Base-by-base conservation (phyloP, 2,797 vertebrate species). In the Hippocampus kuda region DNA sequence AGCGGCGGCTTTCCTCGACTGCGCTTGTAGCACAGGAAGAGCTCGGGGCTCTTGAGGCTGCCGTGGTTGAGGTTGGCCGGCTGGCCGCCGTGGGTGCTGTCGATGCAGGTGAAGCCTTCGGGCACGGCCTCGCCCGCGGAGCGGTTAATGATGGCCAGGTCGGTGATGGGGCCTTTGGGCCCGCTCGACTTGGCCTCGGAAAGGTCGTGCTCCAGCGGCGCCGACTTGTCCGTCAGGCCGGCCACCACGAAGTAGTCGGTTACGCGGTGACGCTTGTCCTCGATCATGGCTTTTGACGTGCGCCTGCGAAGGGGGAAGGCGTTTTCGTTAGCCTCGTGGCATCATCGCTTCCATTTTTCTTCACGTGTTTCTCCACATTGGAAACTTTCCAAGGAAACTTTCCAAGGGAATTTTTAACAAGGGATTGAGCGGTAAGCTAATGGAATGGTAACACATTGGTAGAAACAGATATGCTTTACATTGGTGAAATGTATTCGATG, bases 171-270 rank as follows among this genome's bases (percentile, higher is more conserved):
- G 30, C 94, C 93, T 85, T 99, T 98, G 76, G 94, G 94, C 26
- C 94, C 94, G 22, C 84, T 75, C 60, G 93, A 94, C 81, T 96
- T 98, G 4, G 93, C 89, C 79, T 98, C 97, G 0, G 91, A 92
- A 70, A 95, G 91, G 76, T 99, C 97, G 84, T 94, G 94, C 86
- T 98, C 96, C 78, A 97, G 83, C 4, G 93, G 93, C 2, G 91
- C 92, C 77, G 94, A 92, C 26, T 93, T 93, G 75, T 98, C 95
- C 0, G 96, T 98, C 78, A 99, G 92, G 65, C 96, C 97, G 22
- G 97, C 96, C 76, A 98, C 96, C 70, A 99, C 97, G 62, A 99
- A 99, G 90, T 99, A 99, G 92, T 99, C 97, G 8, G 94, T 94
- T 85, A 99, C 96, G 1, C 94, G 94, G 76, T 94, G 95, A 81